Evolutionary conservation across 2,888 invertebrate genomes (phyloP).

Genomic region (Pelosia muscerda): DNA sequence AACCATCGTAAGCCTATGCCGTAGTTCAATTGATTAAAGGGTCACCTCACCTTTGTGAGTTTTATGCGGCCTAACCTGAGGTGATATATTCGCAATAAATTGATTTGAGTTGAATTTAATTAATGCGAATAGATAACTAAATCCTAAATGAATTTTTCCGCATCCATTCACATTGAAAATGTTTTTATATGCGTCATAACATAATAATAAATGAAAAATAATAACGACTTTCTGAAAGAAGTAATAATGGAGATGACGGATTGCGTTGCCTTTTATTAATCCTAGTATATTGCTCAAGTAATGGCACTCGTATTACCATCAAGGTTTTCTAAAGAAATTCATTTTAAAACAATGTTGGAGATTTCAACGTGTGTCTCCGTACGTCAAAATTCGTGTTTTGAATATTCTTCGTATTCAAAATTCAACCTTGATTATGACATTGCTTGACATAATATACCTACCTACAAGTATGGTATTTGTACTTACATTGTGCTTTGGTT

Average conservation of each 20-base stretch:
- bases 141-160: conserved; percentile 16
- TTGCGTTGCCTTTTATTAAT: background rate
- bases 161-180: conserved; percentile 12
- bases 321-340: background rate
- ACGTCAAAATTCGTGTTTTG: too few relatives aligned
- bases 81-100: too few relatives aligned
- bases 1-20: background rate
- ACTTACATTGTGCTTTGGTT: too few relatives aligned
- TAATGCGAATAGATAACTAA: conserved; percentile 16
- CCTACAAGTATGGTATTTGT: too few relatives aligned
- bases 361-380: background rate
- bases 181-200: conserved; percentile 5
- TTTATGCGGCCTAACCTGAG: conserved; percentile 7
- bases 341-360: background rate
- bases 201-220: conserved; percentile 13
- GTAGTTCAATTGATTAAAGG: background rate
- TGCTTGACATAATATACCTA: too few relatives aligned
- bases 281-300: too few relatives aligned
- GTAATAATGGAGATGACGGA: background rate
- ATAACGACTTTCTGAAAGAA: background rate
- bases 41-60: conserved; percentile 13
- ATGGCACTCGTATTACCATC: background rate
- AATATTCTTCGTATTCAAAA: too few relatives aligned
- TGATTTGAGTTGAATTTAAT: too few relatives aligned
- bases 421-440: too few relatives aligned